Conservation (phyloP, 2,888 invertebrate genomes). For the Mesorhabditis belari region DNA sequence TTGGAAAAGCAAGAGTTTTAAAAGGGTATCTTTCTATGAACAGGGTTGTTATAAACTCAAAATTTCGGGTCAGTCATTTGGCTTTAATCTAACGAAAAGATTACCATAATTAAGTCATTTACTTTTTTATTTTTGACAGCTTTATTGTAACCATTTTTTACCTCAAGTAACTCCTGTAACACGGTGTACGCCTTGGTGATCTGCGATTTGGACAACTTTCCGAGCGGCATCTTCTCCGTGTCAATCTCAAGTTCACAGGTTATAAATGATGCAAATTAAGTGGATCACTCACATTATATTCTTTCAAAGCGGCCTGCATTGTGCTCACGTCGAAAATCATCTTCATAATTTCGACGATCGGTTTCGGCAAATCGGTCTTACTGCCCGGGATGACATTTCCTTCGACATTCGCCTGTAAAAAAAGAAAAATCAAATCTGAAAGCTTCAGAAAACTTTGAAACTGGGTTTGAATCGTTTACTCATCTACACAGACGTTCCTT, state of each 20-base stretch:
- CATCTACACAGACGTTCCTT: too few relatives aligned
- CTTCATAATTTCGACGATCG: conserved; percentile 75
- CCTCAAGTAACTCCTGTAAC: conserved; percentile 59
- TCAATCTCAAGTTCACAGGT: conserved; percentile 63
- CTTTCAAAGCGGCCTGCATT: conserved; percentile 86
- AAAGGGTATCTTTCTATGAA: neutral
- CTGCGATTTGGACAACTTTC: conserved; percentile 84
- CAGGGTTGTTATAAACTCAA: too few relatives aligned
- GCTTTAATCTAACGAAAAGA: too few relatives aligned
- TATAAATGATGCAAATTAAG: neutral
- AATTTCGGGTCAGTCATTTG: too few relatives aligned
- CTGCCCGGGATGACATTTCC: conserved; percentile 27
- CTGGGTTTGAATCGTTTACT: too few relatives aligned
- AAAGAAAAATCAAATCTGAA: too few relatives aligned
- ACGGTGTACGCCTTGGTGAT: conserved; percentile 78
- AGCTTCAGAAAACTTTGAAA: too few relatives aligned
- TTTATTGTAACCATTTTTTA: conserved; percentile 27
- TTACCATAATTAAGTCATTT: neutral
- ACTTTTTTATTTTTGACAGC: neutral
- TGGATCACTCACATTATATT: conserved; percentile 70
- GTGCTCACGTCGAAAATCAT: conserved; percentile 81
- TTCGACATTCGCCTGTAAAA: conserved; percentile 3
- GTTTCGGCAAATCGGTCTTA: conserved; percentile 66
- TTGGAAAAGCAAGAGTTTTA: neutral
- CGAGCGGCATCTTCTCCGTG: conserved; percentile 93